Evolutionary conservation across 2,797 vertebrate species (phyloP).

Genomic region (Crocodylus rhombifer): DNA sequence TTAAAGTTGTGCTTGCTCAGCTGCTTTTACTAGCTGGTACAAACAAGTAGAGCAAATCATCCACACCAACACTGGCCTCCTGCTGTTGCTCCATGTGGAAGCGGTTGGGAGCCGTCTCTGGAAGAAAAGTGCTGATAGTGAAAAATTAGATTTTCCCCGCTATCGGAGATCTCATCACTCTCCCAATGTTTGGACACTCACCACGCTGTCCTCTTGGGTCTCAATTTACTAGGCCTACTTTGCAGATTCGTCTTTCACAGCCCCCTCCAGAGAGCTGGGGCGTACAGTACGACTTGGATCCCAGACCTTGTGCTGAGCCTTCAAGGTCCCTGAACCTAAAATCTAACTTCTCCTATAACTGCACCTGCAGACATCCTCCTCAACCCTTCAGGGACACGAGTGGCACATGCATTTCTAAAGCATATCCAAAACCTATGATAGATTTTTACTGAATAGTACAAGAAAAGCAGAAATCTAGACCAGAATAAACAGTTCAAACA

Average conservation of each 20-base stretch:
- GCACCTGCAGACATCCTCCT: neutral
- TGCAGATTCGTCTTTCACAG: neutral
- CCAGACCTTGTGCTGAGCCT: neutral
- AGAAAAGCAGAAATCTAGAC: neutral
- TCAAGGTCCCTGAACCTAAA: neutral
- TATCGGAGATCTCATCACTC: neutral
- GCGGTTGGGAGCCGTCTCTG: neutral
- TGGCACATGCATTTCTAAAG: too few species aligned
- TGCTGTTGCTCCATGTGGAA: neutral
- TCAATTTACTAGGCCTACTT: neutral
- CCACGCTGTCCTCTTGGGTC: fast-evolving
- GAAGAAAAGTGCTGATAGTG: neutral
- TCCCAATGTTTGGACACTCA: neutral
- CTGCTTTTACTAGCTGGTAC: neutral
- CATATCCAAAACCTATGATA: too few species aligned
- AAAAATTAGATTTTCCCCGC: neutral
- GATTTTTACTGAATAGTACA: neutral
- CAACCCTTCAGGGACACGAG: too few species aligned
- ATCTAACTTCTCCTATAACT: neutral
- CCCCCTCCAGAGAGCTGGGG: neutral
- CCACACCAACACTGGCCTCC: neutral
- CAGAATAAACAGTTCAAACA: too few species aligned
- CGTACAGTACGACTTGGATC: neutral
- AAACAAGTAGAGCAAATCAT: neutral
- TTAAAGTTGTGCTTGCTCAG: too few species aligned